Percentiles rank a stretch among this genome's conserved stretches.
Conservation (phyloP, 2,888 invertebrate genomes). For the Tenodera sinensis region DNA sequence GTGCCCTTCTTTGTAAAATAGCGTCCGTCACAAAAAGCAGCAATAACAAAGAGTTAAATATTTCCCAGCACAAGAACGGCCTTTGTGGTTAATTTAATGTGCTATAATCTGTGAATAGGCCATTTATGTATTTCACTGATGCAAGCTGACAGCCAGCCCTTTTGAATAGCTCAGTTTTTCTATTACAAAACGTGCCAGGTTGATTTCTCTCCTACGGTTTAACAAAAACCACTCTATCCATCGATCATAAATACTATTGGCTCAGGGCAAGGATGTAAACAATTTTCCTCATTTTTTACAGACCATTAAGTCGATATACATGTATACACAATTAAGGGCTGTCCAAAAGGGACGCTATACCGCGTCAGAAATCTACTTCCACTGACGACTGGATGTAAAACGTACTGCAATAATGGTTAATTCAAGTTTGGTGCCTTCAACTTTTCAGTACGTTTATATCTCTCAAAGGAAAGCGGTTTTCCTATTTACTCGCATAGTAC, state of each 20-base stretch:
- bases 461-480: too few relatives aligned
- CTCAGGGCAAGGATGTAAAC: neutral
- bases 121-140: neutral
- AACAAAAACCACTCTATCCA: constrained; percentile 2
- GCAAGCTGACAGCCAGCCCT: neutral
- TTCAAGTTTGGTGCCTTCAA: too few relatives aligned
- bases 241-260: constrained; percentile 16
- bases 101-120: neutral
- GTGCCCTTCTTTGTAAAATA: neutral
- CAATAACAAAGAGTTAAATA: neutral
- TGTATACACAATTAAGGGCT: neutral
- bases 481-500: too few relatives aligned
- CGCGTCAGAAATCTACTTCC: neutral
- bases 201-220: constrained; percentile 22
- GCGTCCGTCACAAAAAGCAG: neutral
- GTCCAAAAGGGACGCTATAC: neutral
- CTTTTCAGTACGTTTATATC: too few relatives aligned
- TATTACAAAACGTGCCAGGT: constrained; percentile 4
- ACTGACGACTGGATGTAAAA: too few relatives aligned
- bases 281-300: neutral
- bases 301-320: neutral
- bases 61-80: neutral
- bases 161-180: neutral
- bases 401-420: too few relatives aligned
- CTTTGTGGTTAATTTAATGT: neutral